Percentiles rank a stretch among this genome's conserved stretches.
phyloP scores from a whole-genome alignment of 2,888 invertebrate species.

The Bhutanitis thaidina region DNA sequence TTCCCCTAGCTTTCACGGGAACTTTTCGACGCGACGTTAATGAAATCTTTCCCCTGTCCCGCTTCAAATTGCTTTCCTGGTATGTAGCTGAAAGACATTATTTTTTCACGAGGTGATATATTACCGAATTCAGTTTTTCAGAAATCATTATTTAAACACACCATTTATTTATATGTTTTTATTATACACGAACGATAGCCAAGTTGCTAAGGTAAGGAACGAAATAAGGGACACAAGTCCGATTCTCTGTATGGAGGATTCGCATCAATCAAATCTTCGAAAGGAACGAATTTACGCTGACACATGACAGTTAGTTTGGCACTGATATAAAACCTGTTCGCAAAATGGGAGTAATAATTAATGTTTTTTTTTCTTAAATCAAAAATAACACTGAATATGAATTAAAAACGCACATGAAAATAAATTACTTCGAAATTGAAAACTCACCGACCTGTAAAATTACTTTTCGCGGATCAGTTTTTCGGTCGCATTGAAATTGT shows the following conservation, averaged over 20 bases:
- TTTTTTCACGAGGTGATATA: neutral
- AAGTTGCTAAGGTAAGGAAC: too few relatives aligned
- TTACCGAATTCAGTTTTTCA: slow-evolving; percentile 5
- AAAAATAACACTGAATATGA: neutral
- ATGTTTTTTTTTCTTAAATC: neutral
- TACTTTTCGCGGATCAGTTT: slow-evolving; percentile 9
- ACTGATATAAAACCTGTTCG: too few relatives aligned
- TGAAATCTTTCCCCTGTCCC: slow-evolving; percentile 11
- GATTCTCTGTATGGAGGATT: too few relatives aligned
- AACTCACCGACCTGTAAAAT: slow-evolving; percentile 11
- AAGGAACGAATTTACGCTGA: too few relatives aligned
- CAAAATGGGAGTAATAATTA: neutral
- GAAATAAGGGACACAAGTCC: too few relatives aligned
- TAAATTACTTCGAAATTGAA: slow-evolving; percentile 11
- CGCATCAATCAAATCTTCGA: too few relatives aligned
- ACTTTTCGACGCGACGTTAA: slow-evolving; percentile 10
- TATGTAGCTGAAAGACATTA: slow-evolving; percentile 6
- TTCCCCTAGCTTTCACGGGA: neutral
- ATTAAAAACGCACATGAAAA: slow-evolving; percentile 7
- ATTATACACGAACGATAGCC: too few relatives aligned
- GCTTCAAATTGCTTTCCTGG: slow-evolving; percentile 12
- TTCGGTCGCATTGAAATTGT: slow-evolving; percentile 7
- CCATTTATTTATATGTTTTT: too few relatives aligned
- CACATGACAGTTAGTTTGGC: too few relatives aligned
- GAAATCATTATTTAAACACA: too few relatives aligned